Evolutionary conservation across 2,888 invertebrate genomes (phyloP), one percentile per base, ranked within the genome.

Genomic region (Phortica magna): DNA sequence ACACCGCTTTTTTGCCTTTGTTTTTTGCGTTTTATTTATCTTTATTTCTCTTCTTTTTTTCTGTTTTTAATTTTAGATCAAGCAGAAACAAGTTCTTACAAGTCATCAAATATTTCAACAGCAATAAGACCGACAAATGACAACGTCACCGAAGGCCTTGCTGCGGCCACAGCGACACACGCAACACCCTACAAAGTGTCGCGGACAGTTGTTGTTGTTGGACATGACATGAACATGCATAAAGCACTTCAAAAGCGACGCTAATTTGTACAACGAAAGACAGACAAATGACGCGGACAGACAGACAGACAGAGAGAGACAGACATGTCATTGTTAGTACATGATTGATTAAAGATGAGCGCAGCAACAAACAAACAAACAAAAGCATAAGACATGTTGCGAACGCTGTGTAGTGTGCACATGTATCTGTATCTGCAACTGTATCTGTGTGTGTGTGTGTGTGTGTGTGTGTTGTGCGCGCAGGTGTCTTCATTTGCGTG

Each of bases 51-150:
- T 61, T 61, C 0, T 12, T 19, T 61, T 61, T 19, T 22, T 1
- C 7, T 7, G 2, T 19, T 61, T 61, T 19, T 22, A 2, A 48
- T 19, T 22, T 17, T 22, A 61, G 61, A 19, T 61, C 31, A 61
- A 61, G 61, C 22, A 61, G 12, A 61, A 61, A 61, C 19, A 61
- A 61, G 1, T 10, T 48, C 48, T 61, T 22, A 22, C 61, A 61
- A 22, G 22, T 61, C 61, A 61, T 61, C 61, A 61, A 61, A 61
- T 61, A 22, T 22, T 61, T 61, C 61, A 22, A 19, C 22, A 22
- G 19, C 61, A 61, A 61, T 22, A 61, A 61, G 6, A 61, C 10
- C 61, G 7, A 61, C 17, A 61, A 61, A 48, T 48, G 48, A 48
- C 48, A 48, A 48, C 9, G 14, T 31, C 31, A 14, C 14, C 7